Evolutionary conservation across 1,140 invertebrate species (phyloP).

Genomic region (Panulirus ornatus): DNA sequence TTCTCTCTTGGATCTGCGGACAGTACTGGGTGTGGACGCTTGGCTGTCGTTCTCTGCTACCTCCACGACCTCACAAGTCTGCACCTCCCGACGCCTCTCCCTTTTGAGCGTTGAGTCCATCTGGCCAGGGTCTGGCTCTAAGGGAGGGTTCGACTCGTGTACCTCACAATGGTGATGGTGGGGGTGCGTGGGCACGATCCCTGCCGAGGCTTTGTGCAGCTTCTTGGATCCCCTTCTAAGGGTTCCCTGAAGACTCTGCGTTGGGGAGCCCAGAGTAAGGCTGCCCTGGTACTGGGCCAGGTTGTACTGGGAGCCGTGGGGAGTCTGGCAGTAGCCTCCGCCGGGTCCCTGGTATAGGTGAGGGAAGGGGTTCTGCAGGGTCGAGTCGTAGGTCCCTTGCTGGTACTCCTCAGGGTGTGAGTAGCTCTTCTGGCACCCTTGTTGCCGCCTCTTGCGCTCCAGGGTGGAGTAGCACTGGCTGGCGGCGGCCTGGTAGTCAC

Average conservation of each 20-base stretch:
- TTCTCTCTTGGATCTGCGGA: slow-evolving; percentile 19
- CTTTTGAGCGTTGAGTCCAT: not conserved
- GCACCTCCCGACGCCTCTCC: not conserved
- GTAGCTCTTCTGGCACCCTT: not conserved
- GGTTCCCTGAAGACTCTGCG: slow-evolving; percentile 25
- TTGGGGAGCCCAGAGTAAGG: not conserved
- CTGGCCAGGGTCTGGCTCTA: not conserved
- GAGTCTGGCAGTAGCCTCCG: not conserved
- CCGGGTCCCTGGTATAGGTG: slow-evolving; percentile 15
- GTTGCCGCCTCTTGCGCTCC: not conserved
- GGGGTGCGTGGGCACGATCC: not conserved
- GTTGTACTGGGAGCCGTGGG: slow-evolving; percentile 39
- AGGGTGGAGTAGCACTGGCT: not conserved
- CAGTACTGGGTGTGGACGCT: not conserved
- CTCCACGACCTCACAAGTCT: not conserved
- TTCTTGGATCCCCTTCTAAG: slow-evolving; percentile 18
- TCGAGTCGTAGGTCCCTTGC: not conserved
- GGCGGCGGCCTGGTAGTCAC: not conserved
- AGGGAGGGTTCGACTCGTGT: not conserved
- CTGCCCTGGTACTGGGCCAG: not conserved
- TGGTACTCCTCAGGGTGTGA: not conserved
- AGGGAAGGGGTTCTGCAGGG: slow-evolving; percentile 7
- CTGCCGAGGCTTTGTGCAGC: not conserved
- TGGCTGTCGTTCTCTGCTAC: not conserved
- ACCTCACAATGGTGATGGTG: slow-evolving; percentile 8